Evolutionary conservation across 2,113 vertebrate genomes (phyloP), one percentile per base, ranked within the genome.

Genomic region (Salvelinus alpinus): DNA sequence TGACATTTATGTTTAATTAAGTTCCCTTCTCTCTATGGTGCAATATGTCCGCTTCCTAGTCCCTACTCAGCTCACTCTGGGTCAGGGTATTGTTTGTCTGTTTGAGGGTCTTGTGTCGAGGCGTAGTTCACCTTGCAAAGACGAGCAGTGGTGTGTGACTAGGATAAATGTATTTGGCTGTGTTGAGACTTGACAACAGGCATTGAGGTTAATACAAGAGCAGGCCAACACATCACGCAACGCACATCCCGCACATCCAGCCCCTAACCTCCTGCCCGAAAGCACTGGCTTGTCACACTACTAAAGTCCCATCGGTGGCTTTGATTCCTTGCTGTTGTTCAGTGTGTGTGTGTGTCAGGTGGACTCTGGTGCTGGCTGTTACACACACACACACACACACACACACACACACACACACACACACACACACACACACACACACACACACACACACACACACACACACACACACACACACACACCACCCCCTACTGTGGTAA

Each of bases 1-100:
- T 79, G 80, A 78, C 76, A 80, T 85, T 87, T 78, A 91, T 91
- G 84, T 89, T 90, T 91, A 86, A 91, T 91, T 83, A 59, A 16
- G 29, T 5, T 31, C 29, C 4, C 29, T 31, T 31, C 29, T 31
- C 29, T 31, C 7, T n/a, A 6, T 65, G 8, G 3, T n/a, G 7
- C 25, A 20, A 5, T 64, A 29, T 24, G 5, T 57, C 38, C 72
- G 59, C 79, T 77, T 44, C 69, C 25, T 71, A 6, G 65, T 59
- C 38, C 44, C 67, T 71, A 62, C 51, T 24, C 48, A 59, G 57
- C 68, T 71, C 54, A 47, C 68, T n/a, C 20, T 44, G 24, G 57
- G 38, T 57, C 57, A 34, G 29, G 8, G 27, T 59, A 29, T 18
- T 25, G 47, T 48, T 48, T 48, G 31, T 31, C 2, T 48, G 47